Evolutionary conservation across 2,797 vertebrate species (phyloP), one percentile per base, ranked within the genome.

Genomic region (Adelosebastes latens): DNA sequence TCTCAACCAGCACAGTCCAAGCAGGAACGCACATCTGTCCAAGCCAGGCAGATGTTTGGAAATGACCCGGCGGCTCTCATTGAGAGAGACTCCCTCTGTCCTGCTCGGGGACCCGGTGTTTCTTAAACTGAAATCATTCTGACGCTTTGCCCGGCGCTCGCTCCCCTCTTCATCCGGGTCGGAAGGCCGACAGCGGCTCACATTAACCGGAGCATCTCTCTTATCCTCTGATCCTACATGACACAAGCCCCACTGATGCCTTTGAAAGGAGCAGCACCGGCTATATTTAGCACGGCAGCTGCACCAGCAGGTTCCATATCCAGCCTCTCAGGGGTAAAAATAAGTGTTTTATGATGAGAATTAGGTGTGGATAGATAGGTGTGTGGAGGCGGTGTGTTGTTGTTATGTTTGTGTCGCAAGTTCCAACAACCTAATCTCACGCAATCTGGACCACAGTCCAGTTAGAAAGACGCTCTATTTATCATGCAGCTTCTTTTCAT

Each of bases 271-370:
- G 88, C 80, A 88, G 81, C 77, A 42, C 61, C 71, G 5, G 81
- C 79, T 93, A 93, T 93, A 91, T 94, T 90, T 94, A 94, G 89
- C 75, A 25, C 55, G 62, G 85, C 88, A 92, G 90, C 92, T 92
- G 88, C 76, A 83, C 67, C 61, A 31, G 72, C 73, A 82, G 77
- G 75, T 77, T 88, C 72, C 46, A 62, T 80, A 87, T 87, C 69
- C 85, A 83, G 61, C 66, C 59, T 53, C 32, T 72, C 46, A 29
- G 53, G 39, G 56, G 58, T 83, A 20, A 64, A 87, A 83, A 88
- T 46, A 84, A 52, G 79, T 69, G 74, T 89, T 87, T 87, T 84
- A 69, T 83, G 64, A 74, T 78, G 68, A n/a, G 70, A 80, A 82
- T 72, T 55, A 16, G 39, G 39, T 42, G 39, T 39, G 36, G 46